Conservation (phyloP, 2,113 vertebrate genomes). For the Amphiprion percula region DNA sequence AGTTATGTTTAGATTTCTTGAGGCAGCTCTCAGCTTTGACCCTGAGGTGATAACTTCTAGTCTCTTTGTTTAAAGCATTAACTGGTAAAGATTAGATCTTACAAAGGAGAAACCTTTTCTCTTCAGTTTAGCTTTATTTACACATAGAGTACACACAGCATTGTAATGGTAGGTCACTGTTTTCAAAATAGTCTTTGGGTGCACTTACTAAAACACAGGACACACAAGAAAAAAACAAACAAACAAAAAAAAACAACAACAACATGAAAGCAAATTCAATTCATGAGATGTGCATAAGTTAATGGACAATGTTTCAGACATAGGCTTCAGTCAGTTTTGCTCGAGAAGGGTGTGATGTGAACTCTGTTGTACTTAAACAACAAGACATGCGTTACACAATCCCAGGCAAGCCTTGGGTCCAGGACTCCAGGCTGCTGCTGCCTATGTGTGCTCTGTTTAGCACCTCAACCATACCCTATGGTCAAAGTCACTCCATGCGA, state of each 20-base stretch:
- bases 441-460: slow-evolving; percentile 55
- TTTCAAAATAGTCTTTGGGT: neutral
- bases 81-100: slow-evolving; percentile 32
- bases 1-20: slow-evolving; percentile 1
- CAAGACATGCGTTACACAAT: slow-evolving; percentile 58
- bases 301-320: neutral
- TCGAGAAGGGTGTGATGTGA: slow-evolving; percentile 25
- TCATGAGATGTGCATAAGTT: slow-evolving; percentile 9
- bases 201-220: neutral
- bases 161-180: neutral
- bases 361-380: slow-evolving; percentile 39
- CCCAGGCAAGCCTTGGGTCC: slow-evolving; percentile 25
- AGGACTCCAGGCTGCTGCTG: slow-evolving; percentile 40
- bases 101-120: neutral
- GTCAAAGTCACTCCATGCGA: slow-evolving; percentile 73
- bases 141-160: neutral
- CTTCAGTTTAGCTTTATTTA: slow-evolving; percentile 3
- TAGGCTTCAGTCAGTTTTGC: neutral
- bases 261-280: neutral
- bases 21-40: slow-evolving; percentile 32
- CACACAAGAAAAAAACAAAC: neutral
- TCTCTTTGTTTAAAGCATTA: slow-evolving; percentile 36
- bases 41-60: slow-evolving; percentile 34
- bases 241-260: neutral
- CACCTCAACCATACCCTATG: slow-evolving; percentile 76